Evolutionary conservation across 2,888 invertebrate species (phyloP), one percentile per base, ranked within the genome.

Genomic region (Pandemis cinnamomeana): DNA sequence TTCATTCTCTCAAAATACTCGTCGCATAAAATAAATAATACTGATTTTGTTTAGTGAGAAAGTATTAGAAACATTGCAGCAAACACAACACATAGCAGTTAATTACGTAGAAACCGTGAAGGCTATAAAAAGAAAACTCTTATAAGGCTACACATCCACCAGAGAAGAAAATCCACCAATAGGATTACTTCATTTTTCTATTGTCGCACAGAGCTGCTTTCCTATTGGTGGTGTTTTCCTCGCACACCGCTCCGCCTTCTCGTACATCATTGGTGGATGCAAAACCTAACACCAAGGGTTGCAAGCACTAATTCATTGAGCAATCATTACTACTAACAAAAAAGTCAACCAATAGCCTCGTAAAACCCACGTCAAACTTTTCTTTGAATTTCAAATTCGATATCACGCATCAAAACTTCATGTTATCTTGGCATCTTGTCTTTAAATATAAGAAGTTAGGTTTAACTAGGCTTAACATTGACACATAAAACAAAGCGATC

Each of bases 1-100:
- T 46, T 27, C 58, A 58, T 41, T 77, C 5, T 76, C 15, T 67
- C 6, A 63, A 62, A 61, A 51, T 48, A 41, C 41, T 71, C 44
- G 71, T n/a, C 61, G 63, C 55, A 15, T 58, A 55, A n/a, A 27
- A 61, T 60, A 60, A 71, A 36, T 44, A 68, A 41, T 41, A 58
- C n/a, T 20, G 15, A 20, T 46, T 20, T 27, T 46, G 63, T 20
- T 63, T 20, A 46, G 66, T 46, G 36, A 7, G 51, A 36, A 48
- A 58, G 20, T 27, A 36, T 36, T 27, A 51, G 27, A 51, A 20
- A 66, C 48, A 66, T 66, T 36, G 66, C 48, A 27, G 27, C 27
- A 66, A 51, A 66, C 51, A 66, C 51, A 66, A 51, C 51, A 36
- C 36, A 61, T 10, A 66, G 36, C 48, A n/a, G 51, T 46, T 46